Conservation (phyloP, 2,797 vertebrate species). For the Esox lucius region DNA sequence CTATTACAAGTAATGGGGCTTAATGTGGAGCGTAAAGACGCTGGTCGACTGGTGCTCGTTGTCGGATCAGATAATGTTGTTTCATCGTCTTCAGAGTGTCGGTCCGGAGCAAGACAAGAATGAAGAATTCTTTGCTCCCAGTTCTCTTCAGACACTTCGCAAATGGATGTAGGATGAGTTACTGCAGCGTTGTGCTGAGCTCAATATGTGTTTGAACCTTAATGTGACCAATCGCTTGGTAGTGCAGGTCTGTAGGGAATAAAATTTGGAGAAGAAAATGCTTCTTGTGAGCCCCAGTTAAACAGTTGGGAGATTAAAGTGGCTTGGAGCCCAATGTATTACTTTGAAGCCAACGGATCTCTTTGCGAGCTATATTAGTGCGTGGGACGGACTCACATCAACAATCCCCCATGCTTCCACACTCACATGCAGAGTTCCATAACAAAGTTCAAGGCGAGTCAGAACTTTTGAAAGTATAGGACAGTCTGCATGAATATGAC, state of each 20-base stretch:
- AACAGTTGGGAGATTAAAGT: constrained; percentile 38
- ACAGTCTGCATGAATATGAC: neutral
- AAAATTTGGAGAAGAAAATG: neutral
- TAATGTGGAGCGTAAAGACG: constrained; percentile 51
- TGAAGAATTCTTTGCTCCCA: neutral
- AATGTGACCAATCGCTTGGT: neutral
- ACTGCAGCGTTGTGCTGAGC: neutral
- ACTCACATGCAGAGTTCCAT: neutral
- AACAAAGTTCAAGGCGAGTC: neutral
- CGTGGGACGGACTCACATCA: constrained; percentile 19
- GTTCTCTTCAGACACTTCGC: constrained; percentile 1
- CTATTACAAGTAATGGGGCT: constrained; percentile 64
- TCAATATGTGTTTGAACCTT: neutral
- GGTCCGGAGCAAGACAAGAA: constrained; percentile 27
- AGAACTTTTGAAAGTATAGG: neutral
- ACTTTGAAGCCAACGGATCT: constrained; percentile 32
- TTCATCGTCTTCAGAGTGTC: constrained; percentile 29
- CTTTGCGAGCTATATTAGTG: constrained; percentile 3
- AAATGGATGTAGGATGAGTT: neutral
- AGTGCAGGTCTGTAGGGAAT: neutral
- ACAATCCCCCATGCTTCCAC: constrained; percentile 8
- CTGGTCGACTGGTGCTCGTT: constrained; percentile 45
- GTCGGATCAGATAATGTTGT: constrained; percentile 47
- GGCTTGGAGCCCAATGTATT: constrained; percentile 25
- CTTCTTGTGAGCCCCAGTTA: constrained; percentile 8